Conservation (phyloP, 1,140 invertebrate genomes). For the Streblospio benedicti region DNA sequence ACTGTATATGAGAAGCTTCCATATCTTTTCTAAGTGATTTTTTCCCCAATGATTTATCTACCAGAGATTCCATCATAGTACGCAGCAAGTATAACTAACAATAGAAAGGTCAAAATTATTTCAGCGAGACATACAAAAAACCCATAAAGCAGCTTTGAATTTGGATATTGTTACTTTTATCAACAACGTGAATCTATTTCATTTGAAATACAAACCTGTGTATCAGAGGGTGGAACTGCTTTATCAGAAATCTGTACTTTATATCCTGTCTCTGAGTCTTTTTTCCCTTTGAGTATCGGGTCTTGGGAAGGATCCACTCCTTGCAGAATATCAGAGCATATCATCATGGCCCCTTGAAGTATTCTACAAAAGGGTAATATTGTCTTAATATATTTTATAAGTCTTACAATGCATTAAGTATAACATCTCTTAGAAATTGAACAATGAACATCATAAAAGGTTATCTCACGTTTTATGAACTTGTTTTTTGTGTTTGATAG, state of each 20-base stretch:
- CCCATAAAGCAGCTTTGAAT: neutral
- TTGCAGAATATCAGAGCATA: neutral
- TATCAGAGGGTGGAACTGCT: conserved; percentile 10
- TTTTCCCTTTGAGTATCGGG: neutral
- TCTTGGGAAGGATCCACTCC: neutral
- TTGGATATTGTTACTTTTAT: too few relatives aligned
- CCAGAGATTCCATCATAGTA: conserved; percentile 95
- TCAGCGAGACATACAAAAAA: neutral
- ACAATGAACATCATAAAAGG: neutral
- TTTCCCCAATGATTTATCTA: conserved; percentile 55
- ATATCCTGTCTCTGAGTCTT: neutral
- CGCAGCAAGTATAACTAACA: conserved; percentile 93
- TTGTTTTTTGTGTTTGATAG: conserved; percentile 97
- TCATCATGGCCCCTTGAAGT: neutral
- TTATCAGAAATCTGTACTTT: neutral
- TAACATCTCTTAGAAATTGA: neutral
- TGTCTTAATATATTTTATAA: too few relatives aligned
- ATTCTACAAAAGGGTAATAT: too few relatives aligned
- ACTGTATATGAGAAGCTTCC: conserved; percentile 76
- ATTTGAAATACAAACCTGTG: too few relatives aligned
- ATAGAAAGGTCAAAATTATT: neutral
- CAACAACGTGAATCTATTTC: too few relatives aligned
- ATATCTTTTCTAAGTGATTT: conserved; percentile 74
- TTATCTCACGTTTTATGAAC: conserved; percentile 55
- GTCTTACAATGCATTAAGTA: neutral